Evolutionary conservation across 2,113 vertebrate species (phyloP), one percentile per base, ranked within the genome.

Genomic region (Atrichornis clamosus): DNA sequence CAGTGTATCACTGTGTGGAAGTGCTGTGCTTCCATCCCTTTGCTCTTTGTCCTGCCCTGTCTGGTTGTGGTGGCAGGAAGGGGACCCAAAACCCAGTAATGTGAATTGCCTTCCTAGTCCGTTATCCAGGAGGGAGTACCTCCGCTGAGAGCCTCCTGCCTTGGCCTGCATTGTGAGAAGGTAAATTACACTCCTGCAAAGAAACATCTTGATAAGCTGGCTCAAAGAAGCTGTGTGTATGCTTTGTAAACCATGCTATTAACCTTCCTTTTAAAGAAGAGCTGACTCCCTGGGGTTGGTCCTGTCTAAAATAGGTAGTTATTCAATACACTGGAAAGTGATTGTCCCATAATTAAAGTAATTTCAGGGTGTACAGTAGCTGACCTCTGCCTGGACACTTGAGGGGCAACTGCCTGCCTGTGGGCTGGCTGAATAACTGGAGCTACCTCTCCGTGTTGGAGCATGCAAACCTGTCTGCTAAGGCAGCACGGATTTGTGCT

Each of bases 291-390:
- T 28, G 56, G 56, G 68, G 67, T 49, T 74, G n/a, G 21, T 41
- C 47, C 35, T 63, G 28, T 41, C 44, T 90, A n/a, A 86, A 90
- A 81, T 1, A 91, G 41, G 32, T n/a, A 28, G 32, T 64, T 64
- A 87, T 87, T 87, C 76, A 84, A 89, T 81, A 72, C 39, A 19
- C 24, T 82, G 68, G 59, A 93, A 95, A 95, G 86, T n/a, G 73
- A 74, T 84, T 84, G 64, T 81, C 24, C 52, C 6, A 14, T 52
- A 78, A 52, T 92, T 84, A 81, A 93, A 88, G 39, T 74, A 67
- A 75, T 84, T 96, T 87, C 73, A 75, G 63, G 18, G 78, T 76
- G 22, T 91, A n/a, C 3, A 8, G 87, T 90, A 91, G 62, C 82
- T 92, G 82, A 92, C 82, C 41, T 87, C 30, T 39, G n/a, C 44